These are phyloP conservation scores for Notolabrus celidotus DNA, from an alignment of 2,797 vertebrate species.

Conservation along the genomic window DNA sequence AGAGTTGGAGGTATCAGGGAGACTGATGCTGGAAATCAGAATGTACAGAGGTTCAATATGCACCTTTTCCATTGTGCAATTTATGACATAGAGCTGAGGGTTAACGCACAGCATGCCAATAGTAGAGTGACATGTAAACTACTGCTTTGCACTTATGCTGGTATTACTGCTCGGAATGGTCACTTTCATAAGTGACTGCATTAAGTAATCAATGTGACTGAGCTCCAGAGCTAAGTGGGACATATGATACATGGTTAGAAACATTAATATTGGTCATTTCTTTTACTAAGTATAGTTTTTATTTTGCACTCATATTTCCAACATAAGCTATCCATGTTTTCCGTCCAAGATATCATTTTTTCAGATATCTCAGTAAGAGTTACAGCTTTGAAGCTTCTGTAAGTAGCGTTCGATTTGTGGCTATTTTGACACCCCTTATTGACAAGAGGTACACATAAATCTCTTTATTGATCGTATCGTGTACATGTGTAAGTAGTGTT, in stretches of 20 bases:
- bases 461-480: no score
- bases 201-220: no score
- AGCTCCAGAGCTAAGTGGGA: not conserved
- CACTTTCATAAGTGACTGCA: not conserved
- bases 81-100: not conserved
- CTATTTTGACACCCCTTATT: no score
- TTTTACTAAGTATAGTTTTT: not conserved
- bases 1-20: conserved; percentile 21
- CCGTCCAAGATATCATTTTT: not conserved
- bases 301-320: not conserved
- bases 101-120: not conserved
- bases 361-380: not conserved
- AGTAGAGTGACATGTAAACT: not conserved
- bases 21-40: conserved; percentile 19
- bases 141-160: not conserved
- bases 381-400: not conserved
- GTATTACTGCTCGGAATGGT: not conserved
- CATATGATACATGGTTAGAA: not conserved
- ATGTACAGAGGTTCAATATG: not conserved
- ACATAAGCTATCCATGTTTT: not conserved
- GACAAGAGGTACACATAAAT: not conserved
- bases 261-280: not conserved
- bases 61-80: not conserved
- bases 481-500: no score
- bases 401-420: no score